These are phyloP conservation scores for Lytechinus variegatus DNA, from an alignment of 35 echinoderm and acorn worm genomes.

Conservation along the genomic window DNA sequence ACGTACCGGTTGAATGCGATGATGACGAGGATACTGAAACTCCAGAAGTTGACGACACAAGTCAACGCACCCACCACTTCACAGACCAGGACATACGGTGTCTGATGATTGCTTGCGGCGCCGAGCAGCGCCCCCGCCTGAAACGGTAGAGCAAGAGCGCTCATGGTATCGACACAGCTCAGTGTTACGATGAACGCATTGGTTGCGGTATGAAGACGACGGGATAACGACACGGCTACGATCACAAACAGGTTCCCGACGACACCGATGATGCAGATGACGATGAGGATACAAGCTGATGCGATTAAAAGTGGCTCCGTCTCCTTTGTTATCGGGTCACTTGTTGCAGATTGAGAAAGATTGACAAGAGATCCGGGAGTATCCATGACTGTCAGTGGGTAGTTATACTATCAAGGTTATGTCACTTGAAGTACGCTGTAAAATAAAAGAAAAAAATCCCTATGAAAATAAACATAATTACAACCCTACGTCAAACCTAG, in stretches of 20 bases:
- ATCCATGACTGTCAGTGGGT: neutral
- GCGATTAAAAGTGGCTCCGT: neutral
- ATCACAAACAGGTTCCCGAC: conserved; percentile 72
- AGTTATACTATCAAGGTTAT: neutral
- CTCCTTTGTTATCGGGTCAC: neutral
- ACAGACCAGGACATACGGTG: neutral
- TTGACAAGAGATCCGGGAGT: neutral
- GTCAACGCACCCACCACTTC: neutral
- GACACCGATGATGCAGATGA: conserved; percentile 50
- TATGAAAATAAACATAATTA: neutral
- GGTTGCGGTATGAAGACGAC: conserved; percentile 59
- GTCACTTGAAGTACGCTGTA: too few relatives aligned
- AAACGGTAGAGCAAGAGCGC: conserved; percentile 30
- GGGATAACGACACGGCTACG: conserved; percentile 15
- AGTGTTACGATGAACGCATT: conserved; percentile 71
- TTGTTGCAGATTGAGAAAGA: neutral
- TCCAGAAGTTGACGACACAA: conserved; percentile 8
- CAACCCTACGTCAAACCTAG: neutral
- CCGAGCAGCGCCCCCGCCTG: conserved; percentile 39
- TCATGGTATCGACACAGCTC: conserved; percentile 51
- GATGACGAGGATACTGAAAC: neutral
- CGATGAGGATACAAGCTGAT: conserved; percentile 13
- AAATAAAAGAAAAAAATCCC: too few relatives aligned
- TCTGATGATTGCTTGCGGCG: neutral
- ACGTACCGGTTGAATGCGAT: conserved; percentile 36